phyloP scores from a whole-genome alignment of 2,113 vertebrate species.

The Cynopterus brachyotis region DNA sequence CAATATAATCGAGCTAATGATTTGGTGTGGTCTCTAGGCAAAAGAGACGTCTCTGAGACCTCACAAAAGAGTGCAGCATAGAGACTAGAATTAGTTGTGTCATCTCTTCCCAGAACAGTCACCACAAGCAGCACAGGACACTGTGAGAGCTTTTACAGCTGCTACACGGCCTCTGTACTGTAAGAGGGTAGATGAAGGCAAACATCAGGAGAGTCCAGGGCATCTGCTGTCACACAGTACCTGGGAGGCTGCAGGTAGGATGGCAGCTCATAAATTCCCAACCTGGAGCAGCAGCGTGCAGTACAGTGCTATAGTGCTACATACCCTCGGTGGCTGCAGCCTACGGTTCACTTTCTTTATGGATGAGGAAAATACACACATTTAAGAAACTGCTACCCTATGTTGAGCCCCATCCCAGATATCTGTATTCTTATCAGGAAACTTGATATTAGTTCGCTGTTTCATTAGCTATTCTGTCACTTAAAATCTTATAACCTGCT shows the following conservation, averaged over 20 bases:
- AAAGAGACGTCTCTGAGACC: background rate
- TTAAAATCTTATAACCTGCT: background rate
- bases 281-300: background rate
- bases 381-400: background rate
- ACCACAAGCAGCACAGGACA: background rate
- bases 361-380: background rate
- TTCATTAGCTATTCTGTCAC: background rate
- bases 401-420: background rate
- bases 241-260: constrained; percentile 46
- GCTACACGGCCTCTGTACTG: background rate
- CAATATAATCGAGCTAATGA: background rate
- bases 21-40: background rate
- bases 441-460: background rate
- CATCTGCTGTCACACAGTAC: background rate
- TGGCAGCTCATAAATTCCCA: background rate
- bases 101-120: constrained; percentile 7
- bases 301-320: background rate
- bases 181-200: background rate
- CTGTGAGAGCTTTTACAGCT: background rate
- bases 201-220: background rate
- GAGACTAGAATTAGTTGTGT: background rate
- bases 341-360: background rate
- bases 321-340: background rate
- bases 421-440: background rate
- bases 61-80: background rate